Base-by-base conservation (phyloP, 2,888 invertebrate species). In the Lepidochrysops patricia region DNA sequence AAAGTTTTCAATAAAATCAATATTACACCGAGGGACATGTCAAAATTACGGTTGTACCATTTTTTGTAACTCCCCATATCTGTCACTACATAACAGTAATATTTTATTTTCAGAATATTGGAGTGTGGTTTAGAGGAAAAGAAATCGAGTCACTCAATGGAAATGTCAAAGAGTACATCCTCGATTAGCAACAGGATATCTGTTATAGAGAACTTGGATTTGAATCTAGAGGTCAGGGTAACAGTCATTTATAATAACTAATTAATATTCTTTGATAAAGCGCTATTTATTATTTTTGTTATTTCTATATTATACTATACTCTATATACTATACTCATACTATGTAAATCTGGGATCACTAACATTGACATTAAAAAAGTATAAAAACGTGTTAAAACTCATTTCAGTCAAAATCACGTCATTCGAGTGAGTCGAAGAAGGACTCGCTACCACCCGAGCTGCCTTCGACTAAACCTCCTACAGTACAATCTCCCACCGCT, bases 81-180 rank as follows among this genome's bases (percentile, higher is more conserved):
- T 34, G 52, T 56, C 52, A 57, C 32, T 61, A 57, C 29, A 48
- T 35, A 34, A 19, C 19, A 13, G 52, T 57, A 27, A 12, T 58
- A n/a, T 19, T 23, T 29, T 49, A 7, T 58, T 60, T 27, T 6
- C 32, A 86, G 90, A 70, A 82, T 89, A 60, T 68, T 88, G 61
- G 90, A 90, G 37, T 80, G 82, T 52, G 85, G 85, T 32, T 66
- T 86, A 59, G 84, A 86, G 63, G 90, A 90, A 61, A 87, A 84
- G 65, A 72, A 81, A 65, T 77, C 82, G 48, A 74, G 80, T 29
- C 86, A 85, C 65, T 82, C 83, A 3, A 89, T 89, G 82, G 90
- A 90, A 72, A 90, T 90, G 90, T 90, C 90, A 1, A 89, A 85
- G 67, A 90, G 90, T 70, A 90, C 90, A 4, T 89, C 89, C 0